Evolutionary conservation across 2,888 invertebrate genomes (phyloP), one percentile per base, ranked within the genome.

Genomic region (Agrochola circellaris): DNA sequence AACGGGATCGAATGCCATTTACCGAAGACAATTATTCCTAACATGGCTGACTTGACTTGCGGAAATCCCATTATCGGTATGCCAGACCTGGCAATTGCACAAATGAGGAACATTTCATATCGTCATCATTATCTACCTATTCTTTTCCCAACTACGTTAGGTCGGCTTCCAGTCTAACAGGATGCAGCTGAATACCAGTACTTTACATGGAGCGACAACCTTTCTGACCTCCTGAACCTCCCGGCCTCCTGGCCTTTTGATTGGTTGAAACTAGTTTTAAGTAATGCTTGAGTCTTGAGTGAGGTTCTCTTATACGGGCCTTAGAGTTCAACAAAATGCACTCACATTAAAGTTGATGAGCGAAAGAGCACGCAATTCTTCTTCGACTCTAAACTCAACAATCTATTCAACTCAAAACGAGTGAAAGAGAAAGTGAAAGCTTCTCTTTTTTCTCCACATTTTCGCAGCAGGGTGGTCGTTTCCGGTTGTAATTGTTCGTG

Each of bases 401-500:
- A 34, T 45, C 11, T 34, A 58, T n/a, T 30, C 58, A 38, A 34
- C 23, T 13, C 11, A 11, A 61, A 71, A 64, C 15, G 72, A 68
- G 64, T 38, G 45, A 82, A 67, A 80, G 51, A 56, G n/a, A 84
- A 0, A 58, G 11, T 15, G 1, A 20, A 20, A 6, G 34, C 7
- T n/a, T n/a, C 1, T 70, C 4, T 38, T 60, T 70, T 71, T 48
- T 58, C 62, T 34, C 15, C 23, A 54, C 26, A 54, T 34, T 30
- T 51, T 62, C 56, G 23, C 51, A 69, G 51, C 26, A 45, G 6
- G 65, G 20, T 62, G 20, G 30, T 8, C 48, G 73, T 38, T 66
- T 17, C 64, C 20, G 54, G 45, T 82, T 69, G 67, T 83, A 78
- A 86, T 78, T 86, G 83, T 84, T 30, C 66, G 26, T 68, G 64